Evolutionary conservation across 1,140 invertebrate genomes (phyloP).

Genomic region (Meteorus sp.): DNA sequence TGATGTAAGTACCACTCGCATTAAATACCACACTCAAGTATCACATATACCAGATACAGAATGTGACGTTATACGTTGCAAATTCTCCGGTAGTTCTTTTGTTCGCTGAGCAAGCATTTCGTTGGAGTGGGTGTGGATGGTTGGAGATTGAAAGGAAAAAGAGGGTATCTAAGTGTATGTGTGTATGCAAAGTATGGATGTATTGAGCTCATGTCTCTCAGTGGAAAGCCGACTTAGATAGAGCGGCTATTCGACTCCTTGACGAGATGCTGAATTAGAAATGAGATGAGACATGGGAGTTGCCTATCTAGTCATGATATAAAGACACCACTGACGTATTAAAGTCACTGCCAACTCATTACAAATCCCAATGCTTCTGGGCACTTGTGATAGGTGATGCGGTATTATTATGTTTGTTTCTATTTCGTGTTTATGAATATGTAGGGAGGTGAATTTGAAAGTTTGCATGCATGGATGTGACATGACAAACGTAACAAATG

Average conservation of each 20-base stretch:
- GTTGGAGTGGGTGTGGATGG: not conserved
- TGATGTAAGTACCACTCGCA: conserved; percentile 25
- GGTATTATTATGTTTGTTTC: too few species aligned
- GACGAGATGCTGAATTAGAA: conserved; percentile 52
- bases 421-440: not conserved
- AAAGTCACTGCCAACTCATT: not conserved
- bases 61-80: not conserved
- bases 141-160: not conserved
- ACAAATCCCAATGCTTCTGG: not conserved
- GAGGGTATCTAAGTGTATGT: too few species aligned
- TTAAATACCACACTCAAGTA: conserved; percentile 28
- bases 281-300: conserved; percentile 36
- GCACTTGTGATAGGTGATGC: too few species aligned
- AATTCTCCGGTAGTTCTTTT: not conserved
- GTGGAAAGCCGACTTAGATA: conserved; percentile 14
- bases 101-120: not conserved
- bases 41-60: not conserved
- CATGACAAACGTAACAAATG: not conserved
- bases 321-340: not conserved
- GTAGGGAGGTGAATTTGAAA: not conserved
- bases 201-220: not conserved
- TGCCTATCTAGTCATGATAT: conserved; percentile 5
- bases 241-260: conserved; percentile 39
- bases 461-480: not conserved
- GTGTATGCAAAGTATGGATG: not conserved